Evolutionary conservation across 1,140 invertebrate genomes (phyloP).

Genomic region (Chrysomallon squamiferum): DNA sequence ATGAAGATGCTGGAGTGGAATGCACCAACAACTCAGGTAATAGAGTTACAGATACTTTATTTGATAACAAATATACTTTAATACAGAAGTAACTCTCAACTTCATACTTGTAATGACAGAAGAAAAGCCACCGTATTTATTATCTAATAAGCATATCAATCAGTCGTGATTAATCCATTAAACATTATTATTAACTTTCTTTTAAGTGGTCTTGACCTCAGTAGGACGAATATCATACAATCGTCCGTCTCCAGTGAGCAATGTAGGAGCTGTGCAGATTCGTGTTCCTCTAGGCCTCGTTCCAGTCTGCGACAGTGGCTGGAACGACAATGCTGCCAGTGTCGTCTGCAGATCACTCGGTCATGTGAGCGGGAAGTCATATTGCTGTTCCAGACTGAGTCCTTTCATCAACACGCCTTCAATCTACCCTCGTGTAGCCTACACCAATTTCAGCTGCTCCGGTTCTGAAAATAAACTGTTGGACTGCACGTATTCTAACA

Average conservation of each 20-base stretch:
- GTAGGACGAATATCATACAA: no score
- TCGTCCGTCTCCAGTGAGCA: not conserved
- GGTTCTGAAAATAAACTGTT: not conserved
- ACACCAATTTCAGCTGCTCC: not conserved
- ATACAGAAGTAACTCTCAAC: no score
- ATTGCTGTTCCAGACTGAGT: no score
- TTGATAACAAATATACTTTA: no score
- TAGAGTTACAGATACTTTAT: no score
- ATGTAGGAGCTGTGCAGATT: slow-evolving; percentile 2
- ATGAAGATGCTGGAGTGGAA: slow-evolving; percentile 45
- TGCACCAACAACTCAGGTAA: slow-evolving; percentile 35
- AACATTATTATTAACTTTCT: no score
- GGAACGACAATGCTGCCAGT: slow-evolving; percentile 41
- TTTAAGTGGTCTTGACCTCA: no score
- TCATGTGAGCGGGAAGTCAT: slow-evolving; percentile 11
- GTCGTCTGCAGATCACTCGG: slow-evolving; percentile 34
- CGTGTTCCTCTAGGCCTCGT: not conserved
- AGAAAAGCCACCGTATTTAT: no score
- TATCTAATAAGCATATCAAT: no score
- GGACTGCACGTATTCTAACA: not conserved
- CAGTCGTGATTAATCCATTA: no score
- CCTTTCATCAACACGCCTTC: not conserved
- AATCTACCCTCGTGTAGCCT: not conserved
- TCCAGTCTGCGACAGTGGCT: slow-evolving; percentile 46
- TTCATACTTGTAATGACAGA: no score